A percentile compares a stretch with the other conserved stretches of the same genome.
These are phyloP conservation scores for Melanchra persicariae DNA, from an alignment of 2,888 invertebrate species.

Conservation along the genomic window DNA sequence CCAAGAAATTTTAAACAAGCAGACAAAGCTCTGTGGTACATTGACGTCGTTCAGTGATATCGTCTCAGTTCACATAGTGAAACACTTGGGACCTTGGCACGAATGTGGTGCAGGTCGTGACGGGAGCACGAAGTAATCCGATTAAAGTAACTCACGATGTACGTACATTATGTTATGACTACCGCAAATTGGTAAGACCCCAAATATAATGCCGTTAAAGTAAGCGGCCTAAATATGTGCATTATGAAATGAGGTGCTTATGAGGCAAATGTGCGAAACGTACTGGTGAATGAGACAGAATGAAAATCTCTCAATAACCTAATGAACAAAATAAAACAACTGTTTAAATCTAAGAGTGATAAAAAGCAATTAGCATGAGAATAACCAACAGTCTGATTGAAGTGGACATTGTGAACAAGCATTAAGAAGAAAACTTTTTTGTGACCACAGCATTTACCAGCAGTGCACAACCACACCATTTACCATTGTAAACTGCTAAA, in stretches of 20 bases:
- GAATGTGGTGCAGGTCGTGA: slow-evolving; percentile 77
- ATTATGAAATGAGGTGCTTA: slow-evolving; percentile 28
- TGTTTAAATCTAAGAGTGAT: not conserved
- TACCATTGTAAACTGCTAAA: not conserved
- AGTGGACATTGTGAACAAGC: not conserved
- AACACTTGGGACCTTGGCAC: slow-evolving; percentile 81
- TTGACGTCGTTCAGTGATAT: slow-evolving; percentile 60
- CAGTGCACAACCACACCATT: no score
- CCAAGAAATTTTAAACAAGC: slow-evolving; percentile 15
- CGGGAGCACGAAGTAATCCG: slow-evolving; percentile 76
- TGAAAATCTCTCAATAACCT: not conserved
- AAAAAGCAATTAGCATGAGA: not conserved
- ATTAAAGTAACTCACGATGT: slow-evolving; percentile 69
- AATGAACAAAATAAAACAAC: not conserved
- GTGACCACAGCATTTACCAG: no score
- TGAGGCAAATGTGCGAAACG: slow-evolving; percentile 20
- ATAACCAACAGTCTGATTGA: not conserved
- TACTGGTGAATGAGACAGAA: not conserved
- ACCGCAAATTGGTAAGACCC: slow-evolving; percentile 56
- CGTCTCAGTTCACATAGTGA: slow-evolving; percentile 75
- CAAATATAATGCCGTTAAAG: slow-evolving; percentile 42
- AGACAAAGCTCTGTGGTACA: slow-evolving; percentile 49
- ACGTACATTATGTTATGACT: slow-evolving; percentile 55
- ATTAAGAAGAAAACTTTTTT: not conserved
- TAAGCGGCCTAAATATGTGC: slow-evolving; percentile 37